Conservation (phyloP, 2,113 vertebrate species). For the Merops nubicus region DNA sequence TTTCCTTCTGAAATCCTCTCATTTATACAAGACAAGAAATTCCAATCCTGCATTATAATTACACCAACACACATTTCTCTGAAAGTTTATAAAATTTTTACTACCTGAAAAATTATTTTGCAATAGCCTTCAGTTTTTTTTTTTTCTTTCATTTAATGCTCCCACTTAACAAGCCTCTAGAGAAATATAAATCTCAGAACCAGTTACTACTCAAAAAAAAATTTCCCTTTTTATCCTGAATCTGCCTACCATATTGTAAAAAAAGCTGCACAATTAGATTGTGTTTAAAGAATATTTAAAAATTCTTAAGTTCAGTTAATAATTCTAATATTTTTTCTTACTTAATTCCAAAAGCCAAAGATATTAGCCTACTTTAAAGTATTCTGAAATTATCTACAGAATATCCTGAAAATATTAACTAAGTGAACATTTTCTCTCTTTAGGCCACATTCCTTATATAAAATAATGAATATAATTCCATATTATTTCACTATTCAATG, state of each 20-base stretch:
- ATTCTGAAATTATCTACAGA: background rate
- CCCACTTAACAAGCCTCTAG: constrained; percentile 19
- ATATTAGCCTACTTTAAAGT: background rate
- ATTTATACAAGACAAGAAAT: background rate
- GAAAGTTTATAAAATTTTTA: constrained; percentile 4
- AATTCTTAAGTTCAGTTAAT: background rate
- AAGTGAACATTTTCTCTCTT: background rate
- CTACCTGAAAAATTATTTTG: background rate
- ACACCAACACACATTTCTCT: background rate
- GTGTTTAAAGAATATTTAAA: background rate
- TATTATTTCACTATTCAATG: background rate
- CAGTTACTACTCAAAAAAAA: background rate
- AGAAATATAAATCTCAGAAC: background rate
- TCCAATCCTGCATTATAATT: background rate
- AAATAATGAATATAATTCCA: background rate
- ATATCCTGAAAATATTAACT: background rate
- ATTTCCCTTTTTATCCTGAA: background rate
- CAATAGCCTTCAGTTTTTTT: background rate
- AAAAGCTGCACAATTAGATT: background rate
- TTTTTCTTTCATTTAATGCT: background rate
- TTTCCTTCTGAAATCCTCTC: background rate
- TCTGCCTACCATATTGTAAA: background rate
- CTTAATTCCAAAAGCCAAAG: background rate
- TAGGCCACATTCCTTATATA: background rate
- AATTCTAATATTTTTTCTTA: background rate